A percentile compares a stretch with the other conserved stretches of the same genome.
phyloP scores from a whole-genome alignment of 2,797 vertebrate species.

The Monodelphis domestica region DNA sequence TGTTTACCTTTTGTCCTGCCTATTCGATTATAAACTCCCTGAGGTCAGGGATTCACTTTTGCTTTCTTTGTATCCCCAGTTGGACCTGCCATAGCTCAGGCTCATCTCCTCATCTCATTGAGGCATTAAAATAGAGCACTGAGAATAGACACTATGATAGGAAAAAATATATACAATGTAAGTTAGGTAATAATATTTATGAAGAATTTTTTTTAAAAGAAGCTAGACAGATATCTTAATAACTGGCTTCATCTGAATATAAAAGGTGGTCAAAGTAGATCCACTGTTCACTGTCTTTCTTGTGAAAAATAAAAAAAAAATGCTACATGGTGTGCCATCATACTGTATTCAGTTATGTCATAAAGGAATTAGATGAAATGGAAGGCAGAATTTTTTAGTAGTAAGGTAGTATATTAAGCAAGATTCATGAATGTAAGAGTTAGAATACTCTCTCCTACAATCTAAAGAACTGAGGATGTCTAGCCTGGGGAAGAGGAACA shows the following conservation, averaged over 20 bases:
- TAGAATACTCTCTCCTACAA: no score
- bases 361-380: neutral
- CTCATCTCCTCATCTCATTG: neutral
- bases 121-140: neutral
- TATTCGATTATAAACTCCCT: neutral
- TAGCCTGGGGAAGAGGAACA: no score
- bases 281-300: neutral
- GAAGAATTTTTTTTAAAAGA: neutral
- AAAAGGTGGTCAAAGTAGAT: neutral
- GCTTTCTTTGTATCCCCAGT: neutral
- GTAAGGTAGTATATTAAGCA: neutral
- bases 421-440: no score
- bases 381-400: neutral
- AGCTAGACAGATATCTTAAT: neutral
- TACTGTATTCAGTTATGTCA: neutral
- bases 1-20: neutral
- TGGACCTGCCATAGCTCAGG: neutral
- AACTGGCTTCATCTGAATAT: neutral
- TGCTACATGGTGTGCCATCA: neutral
- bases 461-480: no score
- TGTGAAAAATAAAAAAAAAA: neutral
- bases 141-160: neutral
- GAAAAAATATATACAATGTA: neutral
- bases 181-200: neutral
- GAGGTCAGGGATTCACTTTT: neutral